Conservation (phyloP, 1,140 invertebrate species). For the Chironomus tepperi region DNA sequence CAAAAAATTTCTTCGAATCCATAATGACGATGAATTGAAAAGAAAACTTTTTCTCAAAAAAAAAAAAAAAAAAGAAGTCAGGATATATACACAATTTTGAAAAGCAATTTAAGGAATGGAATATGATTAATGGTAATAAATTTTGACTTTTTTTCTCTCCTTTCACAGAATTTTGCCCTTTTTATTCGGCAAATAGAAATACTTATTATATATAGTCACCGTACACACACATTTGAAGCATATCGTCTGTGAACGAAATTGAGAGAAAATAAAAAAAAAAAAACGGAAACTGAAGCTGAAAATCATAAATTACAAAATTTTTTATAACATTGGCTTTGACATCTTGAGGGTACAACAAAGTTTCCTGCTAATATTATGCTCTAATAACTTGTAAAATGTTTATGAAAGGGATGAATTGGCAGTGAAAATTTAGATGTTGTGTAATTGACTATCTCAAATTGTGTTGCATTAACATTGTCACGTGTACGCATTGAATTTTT, state of each 20-base stretch:
- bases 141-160: constrained; percentile 2
- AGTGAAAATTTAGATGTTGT: not conserved
- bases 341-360: constrained; percentile 6
- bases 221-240: not conserved
- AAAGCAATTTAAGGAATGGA: constrained; percentile 8
- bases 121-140: constrained; percentile 14
- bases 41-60: too few relatives aligned
- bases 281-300: constrained; percentile 12
- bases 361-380: not conserved
- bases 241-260: not conserved
- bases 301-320: constrained; percentile 15
- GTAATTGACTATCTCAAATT: constrained; percentile 14
- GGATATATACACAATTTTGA: not conserved
- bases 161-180: not conserved
- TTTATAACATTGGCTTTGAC: not conserved
- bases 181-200: too few relatives aligned
- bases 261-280: not conserved
- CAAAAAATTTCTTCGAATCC: too few relatives aligned
- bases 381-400: not conserved
- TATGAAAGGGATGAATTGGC: not conserved
- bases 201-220: not conserved
- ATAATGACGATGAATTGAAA: too few relatives aligned
- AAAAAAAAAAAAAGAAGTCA: not conserved
- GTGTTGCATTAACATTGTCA: not conserved
- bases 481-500: constrained; percentile 3